Evolutionary conservation across 2,888 invertebrate genomes (phyloP).

Genomic region (Chloroclystis v-ata): DNA sequence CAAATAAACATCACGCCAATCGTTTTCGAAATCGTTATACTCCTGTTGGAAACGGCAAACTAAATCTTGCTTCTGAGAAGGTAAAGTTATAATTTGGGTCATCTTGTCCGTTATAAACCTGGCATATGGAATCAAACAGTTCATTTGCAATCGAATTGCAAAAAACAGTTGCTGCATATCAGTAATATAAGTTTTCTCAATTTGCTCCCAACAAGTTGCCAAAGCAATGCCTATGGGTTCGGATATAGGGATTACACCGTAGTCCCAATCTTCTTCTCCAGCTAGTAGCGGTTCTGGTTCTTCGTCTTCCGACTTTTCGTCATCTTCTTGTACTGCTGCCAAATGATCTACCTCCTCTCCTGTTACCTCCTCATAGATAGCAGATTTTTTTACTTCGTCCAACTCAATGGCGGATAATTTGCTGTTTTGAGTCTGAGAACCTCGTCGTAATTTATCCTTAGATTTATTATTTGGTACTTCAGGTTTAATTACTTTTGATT

Average conservation of each 20-base stretch:
- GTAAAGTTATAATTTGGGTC: conserved; percentile 72
- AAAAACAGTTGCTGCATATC: conserved; percentile 78
- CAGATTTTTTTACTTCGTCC: conserved; percentile 46
- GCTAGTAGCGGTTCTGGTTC: conserved; percentile 39
- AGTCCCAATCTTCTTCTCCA: conserved; percentile 71
- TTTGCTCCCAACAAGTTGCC: conserved; percentile 72
- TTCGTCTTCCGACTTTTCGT: conserved; percentile 22
- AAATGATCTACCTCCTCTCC: conserved; percentile 32
- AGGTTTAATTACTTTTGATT: conserved; percentile 58
- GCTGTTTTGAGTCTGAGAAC: conserved; percentile 51
- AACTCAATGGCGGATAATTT: conserved; percentile 41
- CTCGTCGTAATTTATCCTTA: conserved; percentile 46
- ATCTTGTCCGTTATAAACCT: conserved; percentile 75
- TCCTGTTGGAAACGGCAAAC: conserved; percentile 76
- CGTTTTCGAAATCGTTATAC: conserved; percentile 79
- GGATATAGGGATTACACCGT: conserved; percentile 59
- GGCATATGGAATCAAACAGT: conserved; percentile 76
- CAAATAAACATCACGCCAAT: conserved; percentile 75
- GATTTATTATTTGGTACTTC: conserved; percentile 48
- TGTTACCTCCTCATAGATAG: conserved; percentile 32
- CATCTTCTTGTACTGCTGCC: conserved; percentile 35
- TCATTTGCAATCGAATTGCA: conserved; percentile 74
- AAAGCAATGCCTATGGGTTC: conserved; percentile 54
- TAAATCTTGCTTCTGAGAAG: conserved; percentile 78
- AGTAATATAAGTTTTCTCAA: conserved; percentile 69